Evolutionary conservation across 2,113 vertebrate genomes (phyloP), one percentile per base, ranked within the genome.

Genomic region (Coregonus clupeaformis): DNA sequence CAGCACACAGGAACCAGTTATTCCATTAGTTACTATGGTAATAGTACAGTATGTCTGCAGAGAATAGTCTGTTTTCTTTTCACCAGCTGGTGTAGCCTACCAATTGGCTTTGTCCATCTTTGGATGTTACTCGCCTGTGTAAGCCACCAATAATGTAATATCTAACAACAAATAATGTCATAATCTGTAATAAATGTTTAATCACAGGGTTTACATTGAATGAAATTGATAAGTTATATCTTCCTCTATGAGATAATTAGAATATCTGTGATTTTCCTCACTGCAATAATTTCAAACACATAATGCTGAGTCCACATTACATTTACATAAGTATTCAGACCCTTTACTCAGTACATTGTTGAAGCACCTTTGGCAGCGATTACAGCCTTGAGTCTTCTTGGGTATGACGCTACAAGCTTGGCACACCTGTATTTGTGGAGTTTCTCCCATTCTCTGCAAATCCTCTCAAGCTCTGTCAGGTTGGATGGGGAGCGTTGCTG

Each of bases 1-100:
- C 83, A 73, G 78, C 82, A 82, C 84, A 71, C 11, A 57, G 84
- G 81, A 80, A 88, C 80, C 82, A 82, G 77, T 85, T 82, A 80
- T 80, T 85, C 13, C n/a, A 69, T 45, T 63, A 42, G 36, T 11
- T 82, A 81, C 77, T 71, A 81, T 84, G 79, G 75, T 88, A 87
- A 87, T 87, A 78, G 49, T 18, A 4, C 49, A 77, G 83, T 71
- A 72, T 1, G 57, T 86, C 87, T 71, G 18, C 72, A 24, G 85
- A 87, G 85, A 86, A 65, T 49, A 29, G 49, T 14, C 79, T 30
- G 69, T 70, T 22, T 79, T 76, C 36, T 42, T 66, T 72, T 78
- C 77, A 62, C 87, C 84, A 87, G 79, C 86, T 87, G 88, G 76
- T 80, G 27, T 73, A 52, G 49, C 4, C 49, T 5, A 1, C 74